Evolutionary conservation across 1,140 invertebrate genomes (phyloP).

Genomic region (Trypoxylus dichotomus): DNA sequence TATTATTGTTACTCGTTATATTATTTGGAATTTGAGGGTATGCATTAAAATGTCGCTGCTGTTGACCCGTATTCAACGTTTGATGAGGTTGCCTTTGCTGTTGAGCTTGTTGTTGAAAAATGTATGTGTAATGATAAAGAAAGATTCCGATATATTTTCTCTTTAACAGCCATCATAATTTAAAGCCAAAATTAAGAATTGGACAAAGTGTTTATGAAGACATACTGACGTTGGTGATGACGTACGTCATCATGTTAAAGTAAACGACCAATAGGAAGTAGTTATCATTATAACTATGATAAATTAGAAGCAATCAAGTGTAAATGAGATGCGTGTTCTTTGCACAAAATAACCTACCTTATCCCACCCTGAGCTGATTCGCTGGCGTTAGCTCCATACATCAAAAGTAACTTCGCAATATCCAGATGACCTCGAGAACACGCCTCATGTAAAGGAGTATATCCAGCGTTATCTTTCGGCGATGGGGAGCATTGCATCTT

Average conservation of each 20-base stretch:
- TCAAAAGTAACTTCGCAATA: constrained; percentile 80
- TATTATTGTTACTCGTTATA: too few relatives aligned
- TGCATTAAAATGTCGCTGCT: neutral
- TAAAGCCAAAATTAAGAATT: too few relatives aligned
- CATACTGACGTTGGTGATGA: too few relatives aligned
- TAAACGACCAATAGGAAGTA: too few relatives aligned
- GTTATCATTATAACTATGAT: too few relatives aligned
- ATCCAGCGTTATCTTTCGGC: constrained; percentile 90
- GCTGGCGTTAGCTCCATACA: constrained; percentile 86
- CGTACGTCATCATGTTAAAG: too few relatives aligned
- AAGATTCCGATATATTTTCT: neutral
- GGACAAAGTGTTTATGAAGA: too few relatives aligned
- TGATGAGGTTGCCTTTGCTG: neutral
- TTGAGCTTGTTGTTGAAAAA: neutral
- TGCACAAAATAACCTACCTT: constrained; percentile 60
- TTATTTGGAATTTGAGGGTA: neutral
- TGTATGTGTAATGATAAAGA: neutral
- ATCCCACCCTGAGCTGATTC: constrained; percentile 89
- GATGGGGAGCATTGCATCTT: constrained; percentile 80
- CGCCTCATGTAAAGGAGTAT: constrained; percentile 90
- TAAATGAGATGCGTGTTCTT: too few relatives aligned
- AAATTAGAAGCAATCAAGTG: too few relatives aligned
- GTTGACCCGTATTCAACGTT: neutral
- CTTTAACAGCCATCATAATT: too few relatives aligned
- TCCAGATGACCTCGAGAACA: constrained; percentile 83